These are phyloP conservation scores for Lithobates pipiens DNA, from an alignment of 2,797 vertebrate genomes.

Conservation along the genomic window DNA sequence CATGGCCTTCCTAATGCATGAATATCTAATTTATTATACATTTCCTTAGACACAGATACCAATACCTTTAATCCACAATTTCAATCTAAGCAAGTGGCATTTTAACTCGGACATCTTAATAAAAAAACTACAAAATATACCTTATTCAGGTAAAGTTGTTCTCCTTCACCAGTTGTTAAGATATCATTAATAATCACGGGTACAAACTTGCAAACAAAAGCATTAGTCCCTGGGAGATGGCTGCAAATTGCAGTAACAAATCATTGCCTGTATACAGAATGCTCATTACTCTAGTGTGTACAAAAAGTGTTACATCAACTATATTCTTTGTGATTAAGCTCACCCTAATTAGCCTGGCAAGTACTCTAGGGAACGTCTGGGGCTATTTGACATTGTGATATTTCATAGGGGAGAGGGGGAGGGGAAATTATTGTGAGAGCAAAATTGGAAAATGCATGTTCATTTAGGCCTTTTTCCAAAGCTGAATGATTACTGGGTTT, in stretches of 20 bases:
- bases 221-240: conserved; percentile 94
- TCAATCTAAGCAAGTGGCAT: not conserved
- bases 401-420: conserved; percentile 65
- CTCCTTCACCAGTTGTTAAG: conserved; percentile 78
- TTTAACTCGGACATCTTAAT: not conserved
- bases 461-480: conserved; percentile 64
- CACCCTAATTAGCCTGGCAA: conserved; percentile 98
- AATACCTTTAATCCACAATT: not conserved
- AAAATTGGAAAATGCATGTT: conserved; percentile 64
- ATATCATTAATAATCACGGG: conserved; percentile 94
- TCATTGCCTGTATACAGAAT: conserved; percentile 85
- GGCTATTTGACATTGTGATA: conserved; percentile 78
- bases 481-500: not conserved
- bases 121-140: not conserved
- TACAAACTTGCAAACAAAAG: conserved; percentile 91
- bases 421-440: conserved; percentile 66
- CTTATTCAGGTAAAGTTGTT: conserved; percentile 75
- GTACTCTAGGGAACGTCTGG: conserved; percentile 84
- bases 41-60: not conserved
- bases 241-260: conserved; percentile 93
- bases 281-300: conserved; percentile 92
- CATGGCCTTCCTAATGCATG: not conserved
- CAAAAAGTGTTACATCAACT: conserved; percentile 95
- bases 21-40: not conserved
- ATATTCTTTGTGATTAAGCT: conserved; percentile 90